Evolutionary conservation across 2,888 invertebrate genomes (phyloP).

Genomic region (Ommatoiulus sabulosus): DNA sequence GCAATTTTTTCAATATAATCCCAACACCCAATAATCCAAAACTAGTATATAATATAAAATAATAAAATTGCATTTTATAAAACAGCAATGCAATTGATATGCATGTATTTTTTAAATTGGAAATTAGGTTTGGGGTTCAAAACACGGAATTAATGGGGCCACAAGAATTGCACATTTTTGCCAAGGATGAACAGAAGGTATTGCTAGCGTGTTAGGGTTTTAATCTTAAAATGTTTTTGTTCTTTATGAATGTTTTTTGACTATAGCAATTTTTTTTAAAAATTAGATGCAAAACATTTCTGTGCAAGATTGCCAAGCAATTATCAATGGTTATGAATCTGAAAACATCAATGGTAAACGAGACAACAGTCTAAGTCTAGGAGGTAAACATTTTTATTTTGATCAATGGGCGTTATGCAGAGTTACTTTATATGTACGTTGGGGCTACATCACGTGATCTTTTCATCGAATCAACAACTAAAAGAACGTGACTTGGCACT

Average conservation of each 20-base stretch:
- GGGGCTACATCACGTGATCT: not conserved
- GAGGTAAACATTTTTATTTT: not conserved
- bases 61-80: not conserved
- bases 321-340: slow-evolving; percentile 55
- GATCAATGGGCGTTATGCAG: not conserved
- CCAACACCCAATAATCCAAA: too few relatives aligned
- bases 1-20: too few relatives aligned
- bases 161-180: slow-evolving; percentile 70
- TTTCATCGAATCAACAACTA: too few relatives aligned
- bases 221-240: not conserved
- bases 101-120: not conserved
- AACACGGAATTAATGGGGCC: slow-evolving; percentile 69
- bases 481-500: too few relatives aligned
- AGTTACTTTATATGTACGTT: not conserved
- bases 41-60: too few relatives aligned
- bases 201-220: not conserved
- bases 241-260: not conserved
- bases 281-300: slow-evolving; percentile 59
- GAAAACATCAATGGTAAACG: slow-evolving; percentile 16
- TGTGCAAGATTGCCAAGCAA: slow-evolving; percentile 61
- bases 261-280: not conserved
- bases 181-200: slow-evolving; percentile 71
- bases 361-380: slow-evolving; percentile 48
- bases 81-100: not conserved
- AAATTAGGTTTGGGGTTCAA: slow-evolving; percentile 65